These are phyloP conservation scores for Stenurella melanura DNA, from an alignment of 2,888 invertebrate genomes.

Conservation along the genomic window DNA sequence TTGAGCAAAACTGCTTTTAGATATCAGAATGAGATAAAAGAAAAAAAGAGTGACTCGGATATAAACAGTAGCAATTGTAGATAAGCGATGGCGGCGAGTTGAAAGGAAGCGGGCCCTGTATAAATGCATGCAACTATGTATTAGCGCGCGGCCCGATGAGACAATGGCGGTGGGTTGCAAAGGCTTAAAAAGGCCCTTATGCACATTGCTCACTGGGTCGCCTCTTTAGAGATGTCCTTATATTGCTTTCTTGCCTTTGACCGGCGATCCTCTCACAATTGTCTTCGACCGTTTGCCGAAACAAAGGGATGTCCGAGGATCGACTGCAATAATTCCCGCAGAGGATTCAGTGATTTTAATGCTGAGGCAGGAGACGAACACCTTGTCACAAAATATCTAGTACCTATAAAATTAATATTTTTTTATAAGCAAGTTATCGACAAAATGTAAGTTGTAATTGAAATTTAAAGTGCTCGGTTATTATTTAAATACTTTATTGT, in stretches of 20 bases:
- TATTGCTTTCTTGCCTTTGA: conserved; percentile 55
- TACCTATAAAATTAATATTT: conserved; percentile 5
- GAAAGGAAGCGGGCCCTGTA: conserved; percentile 64
- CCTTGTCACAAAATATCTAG: conserved; percentile 18
- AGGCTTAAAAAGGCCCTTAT: conserved; percentile 47
- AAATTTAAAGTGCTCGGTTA: too few relatives aligned
- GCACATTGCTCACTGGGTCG: conserved; percentile 45
- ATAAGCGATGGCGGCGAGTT: conserved; percentile 67
- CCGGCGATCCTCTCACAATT: conserved; percentile 49
- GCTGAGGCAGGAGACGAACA: conserved; percentile 31
- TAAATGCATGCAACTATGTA: conserved; percentile 65
- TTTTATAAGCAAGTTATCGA: background rate
- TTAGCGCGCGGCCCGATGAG: conserved; percentile 58
- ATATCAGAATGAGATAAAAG: conserved; percentile 53
- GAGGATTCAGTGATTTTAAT: conserved; percentile 41
- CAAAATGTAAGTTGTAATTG: too few relatives aligned
- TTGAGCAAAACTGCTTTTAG: conserved; percentile 32
- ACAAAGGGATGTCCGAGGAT: conserved; percentile 54
- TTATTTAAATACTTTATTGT: too few relatives aligned
- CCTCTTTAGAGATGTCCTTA: conserved; percentile 56
- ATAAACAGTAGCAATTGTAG: conserved; percentile 70
- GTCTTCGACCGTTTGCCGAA: conserved; percentile 49
- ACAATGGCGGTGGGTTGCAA: conserved; percentile 60
- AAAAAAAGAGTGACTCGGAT: conserved; percentile 59
- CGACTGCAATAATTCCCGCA: conserved; percentile 53